Conservation (phyloP, 2,888 invertebrate species). For the Camptogramma bilineatum region DNA sequence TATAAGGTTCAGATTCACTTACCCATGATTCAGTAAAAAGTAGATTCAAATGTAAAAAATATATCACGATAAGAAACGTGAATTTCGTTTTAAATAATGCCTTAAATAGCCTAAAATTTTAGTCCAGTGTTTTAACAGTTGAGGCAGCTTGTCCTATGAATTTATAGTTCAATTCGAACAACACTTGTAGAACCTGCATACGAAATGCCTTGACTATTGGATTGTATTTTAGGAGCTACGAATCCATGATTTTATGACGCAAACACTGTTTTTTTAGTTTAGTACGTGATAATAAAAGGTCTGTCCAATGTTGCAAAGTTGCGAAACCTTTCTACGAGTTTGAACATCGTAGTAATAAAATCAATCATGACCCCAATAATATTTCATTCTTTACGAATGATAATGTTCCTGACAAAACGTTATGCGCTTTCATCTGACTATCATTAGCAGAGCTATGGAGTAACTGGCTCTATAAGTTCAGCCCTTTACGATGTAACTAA, state of each 20-base stretch:
- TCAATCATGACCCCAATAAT: no score
- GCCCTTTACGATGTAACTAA: neutral
- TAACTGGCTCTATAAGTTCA: neutral
- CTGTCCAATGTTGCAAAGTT: neutral
- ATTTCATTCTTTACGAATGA: no score
- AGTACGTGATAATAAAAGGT: neutral
- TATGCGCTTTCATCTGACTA: neutral
- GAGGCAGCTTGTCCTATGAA: neutral
- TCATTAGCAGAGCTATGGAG: no score
- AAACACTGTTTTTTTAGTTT: neutral
- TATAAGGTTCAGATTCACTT: no score
- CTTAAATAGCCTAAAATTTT: no score
- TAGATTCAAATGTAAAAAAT: no score
- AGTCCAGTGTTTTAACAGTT: neutral
- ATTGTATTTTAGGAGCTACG: neutral
- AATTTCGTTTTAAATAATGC: no score
- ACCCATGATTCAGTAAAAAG: no score
- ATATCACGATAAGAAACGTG: no score
- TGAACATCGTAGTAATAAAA: no score
- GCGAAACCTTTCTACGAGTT: no score
- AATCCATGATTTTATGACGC: neutral
- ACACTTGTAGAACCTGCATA: slow-evolving; percentile 21
- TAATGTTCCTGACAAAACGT: neutral
- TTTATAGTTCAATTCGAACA: slow-evolving; percentile 24
- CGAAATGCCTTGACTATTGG: slow-evolving; percentile 12